phyloP scores from a whole-genome alignment of 2,113 vertebrate genomes.

The Ornithorhynchus anatinus region DNA sequence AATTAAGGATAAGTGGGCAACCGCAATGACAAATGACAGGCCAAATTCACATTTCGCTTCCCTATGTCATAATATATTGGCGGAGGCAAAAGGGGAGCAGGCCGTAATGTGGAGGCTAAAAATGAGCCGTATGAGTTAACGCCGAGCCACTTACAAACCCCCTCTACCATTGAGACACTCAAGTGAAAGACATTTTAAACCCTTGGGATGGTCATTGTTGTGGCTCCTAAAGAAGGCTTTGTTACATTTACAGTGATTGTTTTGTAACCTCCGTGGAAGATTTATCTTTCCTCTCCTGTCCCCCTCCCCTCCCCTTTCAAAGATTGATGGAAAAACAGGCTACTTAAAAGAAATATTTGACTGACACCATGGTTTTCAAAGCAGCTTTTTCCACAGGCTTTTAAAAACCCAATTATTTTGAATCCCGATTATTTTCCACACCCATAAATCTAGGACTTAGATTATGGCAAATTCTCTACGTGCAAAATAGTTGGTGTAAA shows the following conservation, averaged over 20 bases:
- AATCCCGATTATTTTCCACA: too few species aligned
- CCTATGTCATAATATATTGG: slow-evolving; percentile 25
- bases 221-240: slow-evolving; percentile 25
- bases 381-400: too few species aligned
- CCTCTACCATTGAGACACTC: slow-evolving; percentile 45
- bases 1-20: slow-evolving; percentile 34
- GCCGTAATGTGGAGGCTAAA: slow-evolving; percentile 20
- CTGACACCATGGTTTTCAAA: background rate
- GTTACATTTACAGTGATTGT: slow-evolving; percentile 31
- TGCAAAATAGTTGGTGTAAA: too few species aligned
- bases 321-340: background rate
- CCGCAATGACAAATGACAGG: slow-evolving; percentile 40
- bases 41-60: slow-evolving; percentile 40
- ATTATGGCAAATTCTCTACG: too few species aligned
- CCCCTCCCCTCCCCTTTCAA: background rate
- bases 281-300: background rate
- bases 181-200: slow-evolving; percentile 46
- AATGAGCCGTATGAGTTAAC: slow-evolving; percentile 14
- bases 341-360: background rate
- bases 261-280: slow-evolving; percentile 22
- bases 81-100: slow-evolving; percentile 1
- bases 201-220: slow-evolving; percentile 3
- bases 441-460: too few species aligned
- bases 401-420: too few species aligned
- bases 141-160: slow-evolving; percentile 28